Percentiles rank a stretch among this genome's conserved stretches.
phyloP scores from a whole-genome alignment of 1,140 invertebrate genomes.

The Harlomillsia oculata region DNA sequence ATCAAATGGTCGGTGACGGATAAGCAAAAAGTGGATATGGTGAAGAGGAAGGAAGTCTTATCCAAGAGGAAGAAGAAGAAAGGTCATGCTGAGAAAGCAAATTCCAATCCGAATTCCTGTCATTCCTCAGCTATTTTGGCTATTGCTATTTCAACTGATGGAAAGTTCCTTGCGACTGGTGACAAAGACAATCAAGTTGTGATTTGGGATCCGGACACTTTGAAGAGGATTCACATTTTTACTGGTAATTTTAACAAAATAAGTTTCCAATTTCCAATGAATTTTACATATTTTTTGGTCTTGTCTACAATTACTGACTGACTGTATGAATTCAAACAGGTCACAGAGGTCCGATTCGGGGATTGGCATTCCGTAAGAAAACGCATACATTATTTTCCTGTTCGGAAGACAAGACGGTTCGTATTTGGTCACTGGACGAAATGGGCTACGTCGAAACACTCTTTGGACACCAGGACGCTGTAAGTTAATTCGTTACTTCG shows the following conservation, averaged over 20 bases:
- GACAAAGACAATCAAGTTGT: conserved; percentile 65
- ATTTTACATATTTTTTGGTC: conserved; percentile 62
- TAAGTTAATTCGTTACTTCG: background rate
- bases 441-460: conserved; percentile 92
- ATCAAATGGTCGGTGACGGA: conserved; percentile 64
- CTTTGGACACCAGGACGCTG: conserved; percentile 44
- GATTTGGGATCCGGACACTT: conserved; percentile 68
- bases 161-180: conserved; percentile 72
- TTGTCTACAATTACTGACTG: conserved; percentile 2
- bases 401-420: conserved; percentile 64
- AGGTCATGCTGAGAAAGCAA: conserved; percentile 35
- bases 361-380: conserved; percentile 72
- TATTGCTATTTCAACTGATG: conserved; percentile 72
- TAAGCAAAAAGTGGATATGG: conserved; percentile 42
- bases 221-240: conserved; percentile 71
- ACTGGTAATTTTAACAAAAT: conserved; percentile 39
- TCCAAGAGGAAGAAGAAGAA: conserved; percentile 41
- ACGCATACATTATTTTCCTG: conserved; percentile 80
- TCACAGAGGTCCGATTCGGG: conserved; percentile 63
- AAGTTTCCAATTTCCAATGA: conserved; percentile 54
- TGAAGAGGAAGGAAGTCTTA: conserved; percentile 36
- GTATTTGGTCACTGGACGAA: conserved; percentile 88
- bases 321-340: conserved; percentile 41
- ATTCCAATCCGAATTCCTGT: conserved; percentile 35
- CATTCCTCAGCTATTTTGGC: conserved; percentile 53